Evolutionary conservation across 2,113 vertebrate species (phyloP), one percentile per base, ranked within the genome.

Genomic region (Gopherus evgoodei): DNA sequence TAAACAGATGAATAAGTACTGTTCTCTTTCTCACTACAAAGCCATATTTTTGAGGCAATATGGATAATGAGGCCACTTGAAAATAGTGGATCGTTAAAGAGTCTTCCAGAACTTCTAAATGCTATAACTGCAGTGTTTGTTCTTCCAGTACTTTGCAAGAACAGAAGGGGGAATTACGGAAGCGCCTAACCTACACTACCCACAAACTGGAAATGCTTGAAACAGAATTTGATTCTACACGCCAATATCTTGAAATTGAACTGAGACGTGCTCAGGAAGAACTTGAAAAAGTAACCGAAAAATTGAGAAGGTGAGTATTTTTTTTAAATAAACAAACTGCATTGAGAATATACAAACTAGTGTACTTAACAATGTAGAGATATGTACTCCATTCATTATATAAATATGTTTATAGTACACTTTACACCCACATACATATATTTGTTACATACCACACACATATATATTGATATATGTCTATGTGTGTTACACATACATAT

Each of bases 131-230:
- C 97, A 91, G 92, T 97, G 93, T 97, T 97, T 98, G 94, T 98
- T 97, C 90, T 98, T 98, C 95, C 97, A 99, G 99, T 95, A 99
- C 98, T 90, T 97, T 99, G 97, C 99, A 99, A 95, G 99, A 99
- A 97, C 99, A 99, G 98, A 99, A 99, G 97, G 99, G 99, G 85
- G 99, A 99, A 98, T 98, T 99, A 96, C 99, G 99, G 79, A 99
- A 99, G 97, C 99, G 98, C 79, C 99, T 99, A 79, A 99, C 99
- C 3, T 99, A 99, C 97, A 99, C 99, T 88, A 99, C 99, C 82
- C 99, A 99, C 98, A 99, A 99, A 96, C 98, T 99, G 98, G 99
- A 99, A 98, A 99, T 99, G 98, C 99, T 99, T 96, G 99, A 99
- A 97, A 98, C 98, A 0, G 99, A 99, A 98, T 99, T 99, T 65